Percentiles rank a stretch among this genome's conserved stretches.
These are phyloP conservation scores for Chaetophractus vellerosus DNA, from an alignment of 2,797 vertebrate species.

Conservation along the genomic window DNA sequence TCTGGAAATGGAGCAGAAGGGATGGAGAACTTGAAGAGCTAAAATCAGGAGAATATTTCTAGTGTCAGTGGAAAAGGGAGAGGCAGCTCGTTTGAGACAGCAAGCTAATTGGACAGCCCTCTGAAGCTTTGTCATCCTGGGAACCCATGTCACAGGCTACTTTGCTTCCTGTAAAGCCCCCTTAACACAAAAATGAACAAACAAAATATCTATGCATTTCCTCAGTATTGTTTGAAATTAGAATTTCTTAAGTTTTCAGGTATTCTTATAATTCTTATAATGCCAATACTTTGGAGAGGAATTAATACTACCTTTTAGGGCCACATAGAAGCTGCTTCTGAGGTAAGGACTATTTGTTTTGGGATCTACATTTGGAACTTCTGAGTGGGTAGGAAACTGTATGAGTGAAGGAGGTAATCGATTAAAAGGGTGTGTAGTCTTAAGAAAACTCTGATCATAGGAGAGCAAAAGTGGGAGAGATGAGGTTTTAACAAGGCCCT, in stretches of 20 bases:
- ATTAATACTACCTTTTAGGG: not conserved
- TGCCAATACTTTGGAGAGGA: not conserved
- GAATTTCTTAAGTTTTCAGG: not conserved
- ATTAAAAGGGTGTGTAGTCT: not conserved
- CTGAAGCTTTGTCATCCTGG: not conserved
- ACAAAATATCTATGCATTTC: constrained; percentile 9
- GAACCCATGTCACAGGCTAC: not conserved
- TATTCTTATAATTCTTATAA: not conserved
- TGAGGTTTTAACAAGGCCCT: constrained; percentile 3
- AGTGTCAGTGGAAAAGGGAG: not conserved
- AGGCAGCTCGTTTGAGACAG: not conserved
- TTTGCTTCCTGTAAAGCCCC: constrained; percentile 12
- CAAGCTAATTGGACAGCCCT: not conserved
- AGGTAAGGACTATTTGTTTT: not conserved
- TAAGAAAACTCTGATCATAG: constrained; percentile 25
- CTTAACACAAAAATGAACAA: not conserved
- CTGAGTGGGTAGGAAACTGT: not conserved
- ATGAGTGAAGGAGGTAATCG: not conserved
- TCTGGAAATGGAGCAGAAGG: not conserved
- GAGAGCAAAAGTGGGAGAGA: constrained; percentile 33
- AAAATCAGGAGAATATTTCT: constrained; percentile 21
- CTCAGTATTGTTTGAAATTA: not conserved
- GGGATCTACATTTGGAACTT: constrained; percentile 45
- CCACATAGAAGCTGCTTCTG: not conserved
- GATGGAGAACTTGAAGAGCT: constrained; percentile 2